These are phyloP conservation scores for Trichogramma pretiosum DNA, from an alignment of 1,140 invertebrate species.

Conservation along the genomic window DNA sequence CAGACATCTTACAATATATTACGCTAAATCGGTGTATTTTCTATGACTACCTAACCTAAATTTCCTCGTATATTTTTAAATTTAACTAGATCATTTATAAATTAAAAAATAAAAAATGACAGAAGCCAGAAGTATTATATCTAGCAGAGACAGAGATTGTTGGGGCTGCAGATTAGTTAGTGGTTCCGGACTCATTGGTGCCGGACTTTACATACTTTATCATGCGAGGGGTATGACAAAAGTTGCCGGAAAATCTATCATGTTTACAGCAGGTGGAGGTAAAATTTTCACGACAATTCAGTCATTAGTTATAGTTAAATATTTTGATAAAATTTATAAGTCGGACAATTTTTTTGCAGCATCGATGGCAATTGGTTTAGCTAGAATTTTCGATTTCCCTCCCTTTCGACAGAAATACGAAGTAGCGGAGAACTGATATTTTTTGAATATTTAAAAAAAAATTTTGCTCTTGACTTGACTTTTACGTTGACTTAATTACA, in stretches of 20 bases:
- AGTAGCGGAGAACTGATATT: too few relatives aligned
- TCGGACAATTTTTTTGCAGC: conserved; percentile 24
- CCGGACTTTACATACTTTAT: conserved; percentile 36
- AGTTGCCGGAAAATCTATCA: conserved; percentile 24
- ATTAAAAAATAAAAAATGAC: too few relatives aligned
- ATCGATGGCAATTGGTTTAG: conserved; percentile 26
- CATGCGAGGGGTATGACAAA: conserved; percentile 32
- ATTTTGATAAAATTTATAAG: background rate
- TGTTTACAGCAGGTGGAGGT: conserved; percentile 31
- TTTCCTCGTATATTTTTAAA: too few relatives aligned
- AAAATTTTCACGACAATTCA: conserved; percentile 12
- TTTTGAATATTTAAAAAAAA: too few relatives aligned
- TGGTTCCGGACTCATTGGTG: conserved; percentile 36
- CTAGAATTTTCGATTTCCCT: conserved; percentile 31
- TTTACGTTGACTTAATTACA: too few relatives aligned
- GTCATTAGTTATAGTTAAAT: background rate
- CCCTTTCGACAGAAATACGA: conserved; percentile 33
- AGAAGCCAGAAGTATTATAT: conserved; percentile 22
- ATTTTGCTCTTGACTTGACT: too few relatives aligned
- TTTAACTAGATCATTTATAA: too few relatives aligned
- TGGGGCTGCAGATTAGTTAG: conserved; percentile 36
- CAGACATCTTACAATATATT: too few relatives aligned
- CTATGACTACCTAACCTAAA: too few relatives aligned
- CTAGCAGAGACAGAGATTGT: conserved; percentile 34
- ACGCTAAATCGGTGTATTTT: too few relatives aligned